A percentile compares a stretch with the other conserved stretches of the same genome.
phyloP scores from a whole-genome alignment of 2,888 invertebrate genomes.

The Unio delphinus region DNA sequence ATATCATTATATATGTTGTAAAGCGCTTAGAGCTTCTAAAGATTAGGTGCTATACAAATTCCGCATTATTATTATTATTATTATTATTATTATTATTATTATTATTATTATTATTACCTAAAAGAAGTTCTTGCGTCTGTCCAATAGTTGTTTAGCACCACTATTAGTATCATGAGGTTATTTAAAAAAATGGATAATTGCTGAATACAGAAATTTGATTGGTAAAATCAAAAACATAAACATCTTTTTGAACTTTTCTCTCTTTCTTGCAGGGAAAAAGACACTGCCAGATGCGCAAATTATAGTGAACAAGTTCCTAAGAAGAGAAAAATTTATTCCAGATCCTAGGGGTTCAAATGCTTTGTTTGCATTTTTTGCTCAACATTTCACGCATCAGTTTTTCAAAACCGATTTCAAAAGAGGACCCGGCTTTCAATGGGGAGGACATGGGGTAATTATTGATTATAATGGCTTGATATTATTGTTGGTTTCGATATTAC shows the following conservation, averaged over 20 bases:
- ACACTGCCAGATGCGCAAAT: conserved; percentile 55
- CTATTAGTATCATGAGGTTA: not conserved
- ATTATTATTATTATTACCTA: too few relatives aligned
- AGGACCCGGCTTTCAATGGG: conserved; percentile 68
- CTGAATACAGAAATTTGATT: not conserved
- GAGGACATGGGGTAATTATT: conserved; percentile 69
- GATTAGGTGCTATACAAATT: too few relatives aligned
- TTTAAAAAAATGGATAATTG: not conserved
- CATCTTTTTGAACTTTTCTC: not conserved
- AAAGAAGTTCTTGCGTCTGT: too few relatives aligned
- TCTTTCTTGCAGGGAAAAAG: conserved; percentile 44
- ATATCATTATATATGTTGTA: too few relatives aligned
- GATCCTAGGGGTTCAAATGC: conserved; percentile 69
- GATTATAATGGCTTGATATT: not conserved
- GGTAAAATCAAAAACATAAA: not conserved
- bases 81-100: too few relatives aligned
- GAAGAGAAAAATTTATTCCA: conserved; percentile 66
- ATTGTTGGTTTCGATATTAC: not conserved
- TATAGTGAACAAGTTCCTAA: conserved; percentile 67
- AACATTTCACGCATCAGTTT: conserved; percentile 73
- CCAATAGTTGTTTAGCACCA: too few relatives aligned
- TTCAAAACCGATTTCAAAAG: conserved; percentile 69
- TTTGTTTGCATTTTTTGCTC: conserved; percentile 71
- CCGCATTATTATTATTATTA: too few relatives aligned
- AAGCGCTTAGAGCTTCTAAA: too few relatives aligned